These are phyloP conservation scores for Macrocentrus cingulum DNA, from an alignment of 1,140 invertebrate species.

Conservation along the genomic window DNA sequence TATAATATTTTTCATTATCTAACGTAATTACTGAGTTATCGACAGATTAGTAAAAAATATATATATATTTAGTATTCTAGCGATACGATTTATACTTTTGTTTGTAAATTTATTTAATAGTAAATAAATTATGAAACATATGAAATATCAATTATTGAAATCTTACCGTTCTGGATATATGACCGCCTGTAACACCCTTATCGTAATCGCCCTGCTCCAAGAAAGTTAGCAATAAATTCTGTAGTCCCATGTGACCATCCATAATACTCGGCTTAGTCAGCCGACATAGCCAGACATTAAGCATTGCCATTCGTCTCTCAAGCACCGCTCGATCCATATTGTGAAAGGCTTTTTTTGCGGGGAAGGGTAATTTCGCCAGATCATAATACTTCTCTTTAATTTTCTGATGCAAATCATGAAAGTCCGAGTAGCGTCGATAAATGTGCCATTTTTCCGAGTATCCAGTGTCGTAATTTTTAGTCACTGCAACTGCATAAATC, in stretches of 20 bases:
- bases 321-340: constrained; percentile 87
- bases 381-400: constrained; percentile 81
- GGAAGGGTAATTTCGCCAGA: constrained; percentile 78
- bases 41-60: no score
- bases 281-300: constrained; percentile 81
- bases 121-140: background rate
- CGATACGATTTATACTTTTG: no score
- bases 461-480: constrained; percentile 64
- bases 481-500: constrained; percentile 86
- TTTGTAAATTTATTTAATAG: no score
- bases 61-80: no score
- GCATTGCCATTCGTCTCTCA: constrained; percentile 80
- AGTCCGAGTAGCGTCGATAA: constrained; percentile 86
- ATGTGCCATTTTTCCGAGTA: constrained; percentile 78
- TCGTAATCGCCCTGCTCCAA: constrained; percentile 80
- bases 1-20: no score
- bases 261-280: constrained; percentile 67
- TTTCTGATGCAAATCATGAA: constrained; percentile 82
- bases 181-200: constrained; percentile 64
- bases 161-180: constrained; percentile 63
- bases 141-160: background rate
- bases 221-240: constrained; percentile 73
- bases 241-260: constrained; percentile 67
- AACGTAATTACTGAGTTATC: no score
- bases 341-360: constrained; percentile 91